Evolutionary conservation across 2,888 invertebrate species (phyloP).

Genomic region (Lottia scabra): DNA sequence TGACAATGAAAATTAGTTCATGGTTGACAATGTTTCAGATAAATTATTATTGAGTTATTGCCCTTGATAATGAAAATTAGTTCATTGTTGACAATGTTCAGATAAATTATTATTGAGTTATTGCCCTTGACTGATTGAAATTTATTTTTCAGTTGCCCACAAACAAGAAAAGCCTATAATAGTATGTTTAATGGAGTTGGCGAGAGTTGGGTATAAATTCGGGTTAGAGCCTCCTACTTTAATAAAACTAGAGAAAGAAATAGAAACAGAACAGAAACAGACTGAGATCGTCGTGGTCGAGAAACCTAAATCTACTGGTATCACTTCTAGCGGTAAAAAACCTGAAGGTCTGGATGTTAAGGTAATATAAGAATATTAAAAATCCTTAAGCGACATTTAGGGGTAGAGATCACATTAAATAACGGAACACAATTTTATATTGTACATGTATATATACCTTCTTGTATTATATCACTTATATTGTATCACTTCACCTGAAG

Average conservation of each 20-base stretch:
- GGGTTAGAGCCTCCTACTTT: constrained; percentile 85
- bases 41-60: too few species aligned
- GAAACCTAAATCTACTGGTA: not conserved
- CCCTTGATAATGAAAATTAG: too few species aligned
- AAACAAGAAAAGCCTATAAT: constrained; percentile 87
- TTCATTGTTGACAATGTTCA: too few species aligned
- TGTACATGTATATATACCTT: too few species aligned
- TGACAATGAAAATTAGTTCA: too few species aligned
- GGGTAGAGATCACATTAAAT: too few species aligned
- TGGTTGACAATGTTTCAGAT: too few species aligned
- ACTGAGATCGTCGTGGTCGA: constrained; percentile 7
- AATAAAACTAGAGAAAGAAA: constrained; percentile 87
- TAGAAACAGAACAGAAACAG: constrained; percentile 79
- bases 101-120: too few species aligned
- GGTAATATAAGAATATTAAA: not conserved
- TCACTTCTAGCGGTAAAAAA: not conserved
- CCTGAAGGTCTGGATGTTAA: not conserved
- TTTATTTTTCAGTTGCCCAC: constrained; percentile 77
- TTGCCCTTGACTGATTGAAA: not conserved
- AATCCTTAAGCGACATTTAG: too few species aligned
- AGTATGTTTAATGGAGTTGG: constrained; percentile 86
- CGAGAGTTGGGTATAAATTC: constrained; percentile 80
- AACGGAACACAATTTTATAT: too few species aligned
- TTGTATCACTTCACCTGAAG: too few species aligned
- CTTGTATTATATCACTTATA: too few species aligned